Percentiles rank a stretch among this genome's conserved stretches.
These are phyloP conservation scores for Aspidiotus destructor DNA, from an alignment of 2,888 invertebrate genomes.

Conservation along the genomic window DNA sequence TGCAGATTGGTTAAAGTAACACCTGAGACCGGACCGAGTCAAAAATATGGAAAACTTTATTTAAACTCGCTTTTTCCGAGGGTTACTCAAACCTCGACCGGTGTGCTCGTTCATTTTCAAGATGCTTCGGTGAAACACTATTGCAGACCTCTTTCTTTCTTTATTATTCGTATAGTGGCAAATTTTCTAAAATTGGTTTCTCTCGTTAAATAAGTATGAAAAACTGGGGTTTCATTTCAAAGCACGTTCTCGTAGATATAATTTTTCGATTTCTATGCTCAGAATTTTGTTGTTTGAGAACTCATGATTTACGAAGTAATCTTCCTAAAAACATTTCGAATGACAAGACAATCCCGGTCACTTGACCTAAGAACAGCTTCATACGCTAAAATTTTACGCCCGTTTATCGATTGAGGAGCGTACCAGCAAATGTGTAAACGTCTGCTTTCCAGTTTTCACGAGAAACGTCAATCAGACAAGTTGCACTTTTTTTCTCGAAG, in stretches of 20 bases:
- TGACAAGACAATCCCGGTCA: constrained; percentile 27
- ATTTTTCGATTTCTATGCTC: no score
- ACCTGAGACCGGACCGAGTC: constrained; percentile 27
- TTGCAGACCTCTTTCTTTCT: no score
- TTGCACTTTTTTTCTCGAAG: no score
- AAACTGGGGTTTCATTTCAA: no score
- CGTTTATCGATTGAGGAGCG: constrained; percentile 16
- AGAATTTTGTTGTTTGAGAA: constrained; percentile 10
- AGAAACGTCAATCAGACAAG: no score
- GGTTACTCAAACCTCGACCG: constrained; percentile 12
- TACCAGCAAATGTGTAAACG: neutral
- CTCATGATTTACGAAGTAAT: constrained; percentile 10
- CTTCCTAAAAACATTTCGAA: constrained; percentile 16
- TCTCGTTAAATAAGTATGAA: no score
- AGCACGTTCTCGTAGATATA: neutral
- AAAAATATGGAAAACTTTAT: constrained; percentile 23
- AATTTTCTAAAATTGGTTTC: no score
- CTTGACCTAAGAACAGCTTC: constrained; percentile 20
- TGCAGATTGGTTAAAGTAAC: constrained; percentile 24
- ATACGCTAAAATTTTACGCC: constrained; percentile 19
- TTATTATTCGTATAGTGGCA: no score
- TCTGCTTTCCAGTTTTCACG: neutral
- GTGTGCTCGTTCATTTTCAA: neutral
- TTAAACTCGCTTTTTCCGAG: constrained; percentile 17
- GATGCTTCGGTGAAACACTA: no score